Base-by-base conservation (phyloP, 1,140 invertebrate species). In the Drosophila sulfurigaster region DNA sequence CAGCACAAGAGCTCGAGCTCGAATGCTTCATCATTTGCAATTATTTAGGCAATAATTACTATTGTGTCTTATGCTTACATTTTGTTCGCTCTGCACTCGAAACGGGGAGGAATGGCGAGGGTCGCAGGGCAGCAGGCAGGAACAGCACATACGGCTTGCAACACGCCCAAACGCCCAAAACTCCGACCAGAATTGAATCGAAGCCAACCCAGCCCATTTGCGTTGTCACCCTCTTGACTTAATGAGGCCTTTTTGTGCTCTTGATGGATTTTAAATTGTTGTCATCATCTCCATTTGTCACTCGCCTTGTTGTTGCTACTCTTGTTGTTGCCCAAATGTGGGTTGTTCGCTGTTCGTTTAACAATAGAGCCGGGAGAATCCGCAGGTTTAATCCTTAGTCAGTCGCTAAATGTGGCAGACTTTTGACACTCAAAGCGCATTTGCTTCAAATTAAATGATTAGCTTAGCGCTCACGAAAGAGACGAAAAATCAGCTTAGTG, bases 41-140 rank as follows among this genome's bases (percentile, higher is more conserved):
- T 92, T 92, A 92, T 92, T 92, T 91, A 78, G 90, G 87, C 91
- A 92, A 91, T 92, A 92, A 92, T 92, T 92, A 92, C 91, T 92
- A 92, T 91, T 92, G 91, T 92, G 91, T 92, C 91, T 91, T 92
- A 92, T 92, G 91, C 81, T 79, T 75, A 89, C 87, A 91, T 92
- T 92, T 89, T 83, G 60, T 59, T 38, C 16, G 25, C 49, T 30
- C 48, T 43, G 32, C 35, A 65, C 13, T 65, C 41, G 41, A 11
- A 15, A 15, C 20, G 48, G 16, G 73, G 10, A 20, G 30, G 13
- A 16, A 25, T 8, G 13, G 30, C 30, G 35, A 35, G 60, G 49
- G 30, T 32, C 38, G 30, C 4, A 6, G 35, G 20, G 25, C 2
- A 4, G 63, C 8, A 5, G 11, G 48, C 3, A 52, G 13, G 41